phyloP scores from a whole-genome alignment of 2,113 vertebrate species.

The Bubo scandiacus region DNA sequence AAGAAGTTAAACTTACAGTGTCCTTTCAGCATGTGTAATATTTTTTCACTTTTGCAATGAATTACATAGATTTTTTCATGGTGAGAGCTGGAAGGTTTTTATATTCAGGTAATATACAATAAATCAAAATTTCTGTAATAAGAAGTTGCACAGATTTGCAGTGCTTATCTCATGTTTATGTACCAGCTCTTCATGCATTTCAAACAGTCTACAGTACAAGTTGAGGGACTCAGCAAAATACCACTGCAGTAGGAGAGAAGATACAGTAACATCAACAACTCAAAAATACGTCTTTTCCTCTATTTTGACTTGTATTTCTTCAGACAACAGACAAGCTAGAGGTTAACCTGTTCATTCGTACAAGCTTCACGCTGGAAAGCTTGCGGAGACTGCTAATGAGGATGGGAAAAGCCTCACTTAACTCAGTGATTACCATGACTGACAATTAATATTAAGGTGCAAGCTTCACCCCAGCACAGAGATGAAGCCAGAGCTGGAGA shows the following conservation, averaged over 20 bases:
- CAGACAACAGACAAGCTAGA: background rate
- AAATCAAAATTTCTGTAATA: background rate
- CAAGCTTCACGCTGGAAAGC: background rate
- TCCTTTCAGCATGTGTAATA: background rate
- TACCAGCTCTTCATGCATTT: background rate
- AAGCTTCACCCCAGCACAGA: background rate
- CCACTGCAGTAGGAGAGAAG: background rate
- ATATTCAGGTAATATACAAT: background rate
- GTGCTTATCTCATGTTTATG: background rate
- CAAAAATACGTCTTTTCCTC: fast-evolving
- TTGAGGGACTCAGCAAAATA: background rate
- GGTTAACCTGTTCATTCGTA: background rate
- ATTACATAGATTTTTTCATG: background rate
- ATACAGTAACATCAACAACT: background rate
- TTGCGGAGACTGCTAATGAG: background rate
- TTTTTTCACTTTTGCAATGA: background rate
- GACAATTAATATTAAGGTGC: background rate
- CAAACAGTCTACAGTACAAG: background rate
- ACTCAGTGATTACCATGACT: background rate
- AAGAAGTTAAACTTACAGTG: background rate
- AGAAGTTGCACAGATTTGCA: background rate
- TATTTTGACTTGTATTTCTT: background rate
- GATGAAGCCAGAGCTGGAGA: background rate
- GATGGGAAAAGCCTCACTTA: background rate
- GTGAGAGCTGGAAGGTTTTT: background rate